phyloP scores from a whole-genome alignment of 2,888 invertebrate species.

The Desoria tigrina region DNA sequence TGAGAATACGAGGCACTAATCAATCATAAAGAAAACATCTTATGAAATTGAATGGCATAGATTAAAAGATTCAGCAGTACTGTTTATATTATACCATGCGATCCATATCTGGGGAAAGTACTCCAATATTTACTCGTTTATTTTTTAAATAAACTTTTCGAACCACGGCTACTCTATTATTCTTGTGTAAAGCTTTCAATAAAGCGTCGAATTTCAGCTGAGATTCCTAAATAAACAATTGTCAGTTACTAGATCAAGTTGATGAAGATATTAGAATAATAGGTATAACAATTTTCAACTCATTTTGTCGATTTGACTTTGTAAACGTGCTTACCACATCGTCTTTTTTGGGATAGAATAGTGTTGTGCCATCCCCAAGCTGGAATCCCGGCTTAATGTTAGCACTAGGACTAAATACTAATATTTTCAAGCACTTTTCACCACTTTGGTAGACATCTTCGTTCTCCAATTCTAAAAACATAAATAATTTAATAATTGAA shows the following conservation, averaged over 20 bases:
- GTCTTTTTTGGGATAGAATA: conserved; percentile 40
- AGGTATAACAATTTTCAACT: no score
- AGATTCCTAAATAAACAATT: conserved; percentile 37
- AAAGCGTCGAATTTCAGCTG: conserved; percentile 42
- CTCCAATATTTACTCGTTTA: conserved; percentile 25
- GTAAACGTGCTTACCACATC: conserved; percentile 41
- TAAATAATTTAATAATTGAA: no score
- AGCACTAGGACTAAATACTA: conserved; percentile 47
- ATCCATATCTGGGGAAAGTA: conserved; percentile 41
- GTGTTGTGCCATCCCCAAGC: conserved; percentile 42
- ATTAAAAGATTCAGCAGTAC: background rate
- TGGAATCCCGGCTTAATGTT: conserved; percentile 38
- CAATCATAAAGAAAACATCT: no score
- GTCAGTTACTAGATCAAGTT: conserved; percentile 4
- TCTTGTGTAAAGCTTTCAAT: conserved; percentile 34
- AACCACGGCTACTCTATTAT: conserved; percentile 44
- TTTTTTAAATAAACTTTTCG: conserved; percentile 40
- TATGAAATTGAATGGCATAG: conserved; percentile 5
- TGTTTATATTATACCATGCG: conserved; percentile 29
- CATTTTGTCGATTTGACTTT: no score
- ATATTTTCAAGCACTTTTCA: conserved; percentile 44
- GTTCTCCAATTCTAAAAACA: conserved; percentile 30
- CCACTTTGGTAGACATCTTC: conserved; percentile 34
- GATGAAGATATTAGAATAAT: background rate
- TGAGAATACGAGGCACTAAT: conserved; percentile 44